Base-by-base conservation (phyloP, 2,797 vertebrate genomes). In the Sitta carolinensis region DNA sequence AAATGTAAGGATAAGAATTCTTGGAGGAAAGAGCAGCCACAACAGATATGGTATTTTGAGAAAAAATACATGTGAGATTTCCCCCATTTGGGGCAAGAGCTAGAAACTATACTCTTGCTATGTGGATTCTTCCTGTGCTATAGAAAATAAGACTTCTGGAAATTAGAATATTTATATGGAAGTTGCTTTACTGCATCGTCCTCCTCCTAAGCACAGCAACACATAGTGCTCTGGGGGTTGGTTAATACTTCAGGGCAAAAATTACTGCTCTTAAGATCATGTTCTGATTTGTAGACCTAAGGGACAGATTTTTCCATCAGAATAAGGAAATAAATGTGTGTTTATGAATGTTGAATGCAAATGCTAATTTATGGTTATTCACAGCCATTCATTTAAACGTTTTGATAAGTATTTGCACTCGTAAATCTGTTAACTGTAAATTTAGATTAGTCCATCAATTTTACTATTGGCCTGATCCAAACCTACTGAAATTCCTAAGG, bases 371-470 rank as follows among this genome's bases (percentile, higher is more conserved):
- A 81, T 86, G 79, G 25, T 77, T 86, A 36, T 72, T 67, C 61
- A 84, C 66, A 94, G 73, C 32, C 15, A 4, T 90, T 86, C 29
- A 6, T 59, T 85, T 75, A 70, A 86, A 82, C 34, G 47, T 95
- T 87, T 89, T 83, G 54, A 16, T 61, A 80, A 74, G 61, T 80
- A 62, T 93, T 93, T 83, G 51, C 40, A 59, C 36, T 82, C 68
- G 36, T 75, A 88, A 76, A 87, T 93, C 87, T 93, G 73, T 51
- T 92, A 80, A 87, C 62, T 89, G 32, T 78, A 87, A 81, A 38
- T 81, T 89, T 77, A 61, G n/a, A 43, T 75, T 68, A 77, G 50
- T 77, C 52, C 58, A 72, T 80, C 63, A 84, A 63, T 21, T 90
- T 78, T 93, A 27, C n/a, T 34, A 8, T 30, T 83, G 84, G 16